Evolutionary conservation across 1,140 invertebrate genomes (phyloP).

Genomic region (Neodiprion fabricii): DNA sequence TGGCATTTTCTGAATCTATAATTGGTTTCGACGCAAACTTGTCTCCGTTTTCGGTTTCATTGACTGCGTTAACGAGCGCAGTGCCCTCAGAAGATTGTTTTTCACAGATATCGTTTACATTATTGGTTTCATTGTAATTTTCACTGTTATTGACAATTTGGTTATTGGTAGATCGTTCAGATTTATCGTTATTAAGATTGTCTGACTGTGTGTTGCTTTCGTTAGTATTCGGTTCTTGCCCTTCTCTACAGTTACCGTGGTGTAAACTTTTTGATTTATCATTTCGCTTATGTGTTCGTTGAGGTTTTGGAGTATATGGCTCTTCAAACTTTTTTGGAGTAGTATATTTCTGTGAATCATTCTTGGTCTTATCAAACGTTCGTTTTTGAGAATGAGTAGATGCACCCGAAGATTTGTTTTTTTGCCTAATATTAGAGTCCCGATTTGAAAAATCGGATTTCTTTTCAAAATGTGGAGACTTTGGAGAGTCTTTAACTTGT

Average conservation of each 20-base stretch:
- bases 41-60: no score
- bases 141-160: conserved; percentile 6
- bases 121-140: not conserved
- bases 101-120: not conserved
- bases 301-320: not conserved
- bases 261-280: conserved; percentile 6
- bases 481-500: conserved; percentile 33
- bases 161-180: conserved; percentile 17
- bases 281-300: not conserved
- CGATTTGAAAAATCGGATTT: not conserved
- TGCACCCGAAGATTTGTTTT: not conserved
- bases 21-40: not conserved
- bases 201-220: not conserved
- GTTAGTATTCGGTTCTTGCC: not conserved
- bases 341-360: not conserved
- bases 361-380: not conserved
- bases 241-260: not conserved
- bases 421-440: not conserved
- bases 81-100: not conserved
- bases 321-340: not conserved
- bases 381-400: not conserved
- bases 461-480: conserved; percentile 32
- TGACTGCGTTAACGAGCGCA: not conserved
- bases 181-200: conserved; percentile 13
- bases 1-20: not conserved